Base-by-base conservation (phyloP, 2,113 vertebrate species). In the Climacteris rufus region DNA sequence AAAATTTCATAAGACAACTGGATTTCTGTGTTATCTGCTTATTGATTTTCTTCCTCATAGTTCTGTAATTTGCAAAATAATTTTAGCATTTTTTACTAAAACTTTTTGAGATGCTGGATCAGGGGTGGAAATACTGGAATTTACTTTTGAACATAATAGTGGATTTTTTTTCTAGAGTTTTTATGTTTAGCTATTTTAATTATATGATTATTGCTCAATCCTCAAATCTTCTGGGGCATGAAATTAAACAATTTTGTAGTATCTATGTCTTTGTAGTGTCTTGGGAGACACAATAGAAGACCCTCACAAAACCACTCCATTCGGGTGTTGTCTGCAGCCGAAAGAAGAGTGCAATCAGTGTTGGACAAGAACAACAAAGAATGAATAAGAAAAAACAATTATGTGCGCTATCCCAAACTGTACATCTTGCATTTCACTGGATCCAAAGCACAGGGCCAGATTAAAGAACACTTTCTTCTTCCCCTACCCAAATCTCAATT, bases 171-270 rank as follows among this genome's bases (percentile, higher is more conserved):
- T n/a, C n/a, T n/a, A n/a, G n/a, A n/a, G n/a, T n/a, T n/a, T n/a
- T n/a, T n/a, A n/a, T 33, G 16, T 88, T 90, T 82, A 90, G 78
- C 49, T 90, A 39, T 79, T 80, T 33, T 89, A 96, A 95, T 85
- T 85, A 50, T 31, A 83, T 33, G 15, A 76, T 82, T 92, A 42
- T 68, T 86, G 52, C n/a, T 95, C 56, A 86, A 89, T 92, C 78
- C 65, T 89, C 72, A 96, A 81, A 87, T 86, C 60, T 93, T 93
- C 79, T 96, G 68, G 76, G 83, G 68, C 83, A 90, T 89, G 69
- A 93, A 93, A 96, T 89, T 80, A 84, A 79, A 88, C 4, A 64
- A 78, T 63, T 77, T 61, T 88, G 52, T 71, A 35, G 24, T 56
- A 54, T 61, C 74, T 87, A 8, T 72, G n/a, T 65, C 39, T 83